Evolutionary conservation across 2,113 vertebrate genomes (phyloP).

Genomic region (Hydropotes inermis): DNA sequence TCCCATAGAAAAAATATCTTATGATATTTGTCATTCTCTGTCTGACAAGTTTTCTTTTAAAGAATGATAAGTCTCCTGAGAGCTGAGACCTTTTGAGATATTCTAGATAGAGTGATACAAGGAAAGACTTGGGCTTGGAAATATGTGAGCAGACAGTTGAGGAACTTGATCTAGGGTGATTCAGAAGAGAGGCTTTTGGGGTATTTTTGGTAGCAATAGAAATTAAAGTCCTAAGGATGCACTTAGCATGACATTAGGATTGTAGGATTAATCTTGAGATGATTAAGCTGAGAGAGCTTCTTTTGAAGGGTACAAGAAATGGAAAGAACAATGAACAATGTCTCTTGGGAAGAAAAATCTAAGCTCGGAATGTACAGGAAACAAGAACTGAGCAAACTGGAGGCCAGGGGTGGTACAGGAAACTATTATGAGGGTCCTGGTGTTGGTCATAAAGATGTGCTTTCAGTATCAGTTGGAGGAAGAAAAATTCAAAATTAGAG

Average conservation of each 20-base stretch:
- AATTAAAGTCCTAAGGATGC: neutral
- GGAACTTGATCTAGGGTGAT: neutral
- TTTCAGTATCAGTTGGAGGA: neutral
- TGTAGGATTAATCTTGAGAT: neutral
- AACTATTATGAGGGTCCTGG: neutral
- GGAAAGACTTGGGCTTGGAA: neutral
- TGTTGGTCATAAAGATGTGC: neutral
- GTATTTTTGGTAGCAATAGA: neutral
- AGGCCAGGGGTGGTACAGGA: neutral
- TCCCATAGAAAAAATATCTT: neutral
- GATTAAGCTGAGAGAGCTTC: neutral
- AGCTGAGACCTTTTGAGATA: neutral
- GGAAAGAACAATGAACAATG: neutral
- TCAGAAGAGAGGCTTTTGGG: neutral
- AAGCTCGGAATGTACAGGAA: neutral
- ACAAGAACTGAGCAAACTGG: neutral
- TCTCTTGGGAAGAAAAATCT: constrained; percentile 38
- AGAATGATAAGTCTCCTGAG: neutral
- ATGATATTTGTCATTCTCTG: neutral
- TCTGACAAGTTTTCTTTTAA: neutral
- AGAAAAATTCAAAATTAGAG: neutral
- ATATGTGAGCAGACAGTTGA: neutral
- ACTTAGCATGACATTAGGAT: neutral
- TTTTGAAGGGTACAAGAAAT: neutral
- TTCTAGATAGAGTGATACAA: neutral